Base-by-base conservation (phyloP, 2,113 vertebrate species). In the human (Homo sapiens) region DNA sequence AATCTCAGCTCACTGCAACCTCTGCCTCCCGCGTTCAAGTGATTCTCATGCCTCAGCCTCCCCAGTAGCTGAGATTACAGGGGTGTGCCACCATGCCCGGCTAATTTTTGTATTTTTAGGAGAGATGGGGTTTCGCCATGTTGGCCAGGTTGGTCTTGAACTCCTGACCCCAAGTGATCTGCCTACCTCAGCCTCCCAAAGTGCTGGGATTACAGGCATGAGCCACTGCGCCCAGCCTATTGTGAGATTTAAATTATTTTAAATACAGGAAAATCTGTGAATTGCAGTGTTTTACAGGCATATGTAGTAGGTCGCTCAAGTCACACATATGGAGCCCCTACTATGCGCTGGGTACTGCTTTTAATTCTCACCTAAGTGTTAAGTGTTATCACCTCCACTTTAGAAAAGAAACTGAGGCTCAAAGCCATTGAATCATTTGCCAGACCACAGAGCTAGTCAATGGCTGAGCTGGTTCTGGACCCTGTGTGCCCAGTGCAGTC, bases 161-260 rank as follows among this genome's bases (percentile, higher is more conserved):
- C 18, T 20, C 52, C 18, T 7, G 52, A 64, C 61, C 61, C 12
- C 61, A 64, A 64, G 61, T 64, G 61, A 64, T 64, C 61, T 27
- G 0, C 5, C 27, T 30, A 64, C 61, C 13, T 64, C 61, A 64
- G 61, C 61, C 27, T 64, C 27, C 27, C 27, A 30, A 64, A 64
- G 27, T 64, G 27, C 27, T 32, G 61, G 12, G 61, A 64, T 30
- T 30, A 14, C 12, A 64, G 61, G 61, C 30, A 11, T 32, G 5
- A 32, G 61, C 61, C 27, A 64, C 12, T 13, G 12, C 27, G 6
- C 27, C 5, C 61, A 32, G 61, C 61, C 61, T 87, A 7, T 68
- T 61, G 12, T 83, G 90, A 92, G 50, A 43, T 78, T 89, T 90
- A 48, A 88, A 73, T 76, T 35, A 52, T 23, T 81, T 20, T 35